Percentiles rank a stretch among this genome's conserved stretches.
phyloP scores from a whole-genome alignment of 2,888 invertebrate genomes.

The Drosophila anomalata region DNA sequence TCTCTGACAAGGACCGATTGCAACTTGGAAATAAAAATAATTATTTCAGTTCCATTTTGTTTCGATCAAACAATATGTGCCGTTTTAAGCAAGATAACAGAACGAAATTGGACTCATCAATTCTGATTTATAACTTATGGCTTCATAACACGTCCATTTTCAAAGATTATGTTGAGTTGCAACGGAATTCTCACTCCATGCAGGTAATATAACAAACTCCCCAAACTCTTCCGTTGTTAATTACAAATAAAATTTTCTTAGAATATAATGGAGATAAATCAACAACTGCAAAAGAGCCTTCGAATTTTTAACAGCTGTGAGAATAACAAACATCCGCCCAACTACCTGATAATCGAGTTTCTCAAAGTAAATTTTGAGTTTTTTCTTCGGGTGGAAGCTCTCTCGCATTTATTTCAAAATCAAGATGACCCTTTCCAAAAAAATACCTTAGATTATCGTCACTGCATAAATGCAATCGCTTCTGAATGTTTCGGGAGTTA shows the following conservation, averaged over 20 bases:
- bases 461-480: conserved; percentile 86
- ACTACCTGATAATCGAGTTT: conserved; percentile 87
- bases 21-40: conserved; percentile 86
- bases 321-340: conserved; percentile 57
- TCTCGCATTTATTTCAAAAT: conserved; percentile 93
- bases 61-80: conserved; percentile 87
- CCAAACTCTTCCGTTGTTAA: not conserved
- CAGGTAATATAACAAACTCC: conserved; percentile 58
- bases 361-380: conserved; percentile 95
- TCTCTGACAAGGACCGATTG: conserved; percentile 77
- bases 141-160: conserved; percentile 91
- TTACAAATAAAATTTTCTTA: conserved; percentile 6
- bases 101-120: conserved; percentile 88
- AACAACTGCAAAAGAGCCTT: conserved; percentile 66
- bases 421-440: conserved; percentile 89
- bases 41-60: conserved; percentile 86
- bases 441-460: conserved; percentile 86
- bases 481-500: conserved; percentile 86
- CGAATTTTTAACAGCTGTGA: conserved; percentile 48
- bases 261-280: conserved; percentile 63
- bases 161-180: conserved; percentile 88
- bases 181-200: conserved; percentile 86
- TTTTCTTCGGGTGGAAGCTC: conserved; percentile 95
- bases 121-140: conserved; percentile 93
- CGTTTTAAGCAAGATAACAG: conserved; percentile 86